phyloP scores from a whole-genome alignment of 2,888 invertebrate species.

The Timema cristinae region DNA sequence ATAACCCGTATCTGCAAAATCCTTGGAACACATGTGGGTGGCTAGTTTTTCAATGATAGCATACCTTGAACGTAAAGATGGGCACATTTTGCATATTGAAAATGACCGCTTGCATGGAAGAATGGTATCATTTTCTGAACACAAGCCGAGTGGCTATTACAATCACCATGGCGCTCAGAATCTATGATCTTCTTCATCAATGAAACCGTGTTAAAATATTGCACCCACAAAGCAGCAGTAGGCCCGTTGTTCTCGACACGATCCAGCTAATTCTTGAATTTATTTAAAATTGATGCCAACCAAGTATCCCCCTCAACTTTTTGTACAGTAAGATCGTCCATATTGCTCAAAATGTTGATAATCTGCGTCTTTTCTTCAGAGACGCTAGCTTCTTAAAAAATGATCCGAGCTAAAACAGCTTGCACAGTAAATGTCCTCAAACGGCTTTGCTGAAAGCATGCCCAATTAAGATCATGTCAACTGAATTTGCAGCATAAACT shows the following conservation, averaged over 20 bases:
- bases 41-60: slow-evolving; percentile 10
- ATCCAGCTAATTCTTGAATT: too few species aligned
- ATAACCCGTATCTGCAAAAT: neutral
- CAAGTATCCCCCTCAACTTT: too few species aligned
- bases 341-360: too few species aligned
- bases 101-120: slow-evolving; percentile 5
- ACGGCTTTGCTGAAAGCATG: slow-evolving; percentile 8
- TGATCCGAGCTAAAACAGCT: slow-evolving; percentile 9
- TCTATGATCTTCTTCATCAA: neutral
- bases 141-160: neutral
- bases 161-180: neutral
- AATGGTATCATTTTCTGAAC: slow-evolving; percentile 10
- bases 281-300: too few species aligned
- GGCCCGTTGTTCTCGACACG: too few species aligned
- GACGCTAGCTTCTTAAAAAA: too few species aligned
- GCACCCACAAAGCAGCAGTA: too few species aligned
- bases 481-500: too few species aligned
- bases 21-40: slow-evolving; percentile 7
- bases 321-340: too few species aligned
- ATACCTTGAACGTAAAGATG: neutral
- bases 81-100: slow-evolving; percentile 3
- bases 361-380: too few species aligned
- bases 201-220: too few species aligned
- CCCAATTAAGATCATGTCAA: neutral
- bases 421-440: slow-evolving; percentile 4